Conservation (phyloP, 2,888 invertebrate species). For the Heliconius charithonia region DNA sequence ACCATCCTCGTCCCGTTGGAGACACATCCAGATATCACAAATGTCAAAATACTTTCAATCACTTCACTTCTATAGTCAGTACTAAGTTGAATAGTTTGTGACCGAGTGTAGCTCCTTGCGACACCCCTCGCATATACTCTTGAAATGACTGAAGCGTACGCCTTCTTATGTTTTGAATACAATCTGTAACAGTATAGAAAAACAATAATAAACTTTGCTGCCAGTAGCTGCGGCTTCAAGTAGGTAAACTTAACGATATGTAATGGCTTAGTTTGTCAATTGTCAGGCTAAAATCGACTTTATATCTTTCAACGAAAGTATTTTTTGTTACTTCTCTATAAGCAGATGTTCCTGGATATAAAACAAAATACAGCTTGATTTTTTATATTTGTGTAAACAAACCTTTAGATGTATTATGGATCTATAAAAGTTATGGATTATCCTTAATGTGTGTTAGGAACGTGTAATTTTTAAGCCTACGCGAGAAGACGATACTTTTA, state of each 20-base stretch:
- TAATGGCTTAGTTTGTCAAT: constrained; percentile 34
- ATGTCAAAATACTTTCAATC: constrained; percentile 44
- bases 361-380: constrained; percentile 46
- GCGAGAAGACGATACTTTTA: background rate
- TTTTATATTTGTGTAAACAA: constrained; percentile 48
- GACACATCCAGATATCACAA: constrained; percentile 78
- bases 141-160: constrained; percentile 67
- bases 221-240: constrained; percentile 58
- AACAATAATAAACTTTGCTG: constrained; percentile 78
- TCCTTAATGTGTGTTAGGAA: background rate
- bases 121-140: constrained; percentile 66
- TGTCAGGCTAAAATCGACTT: constrained; percentile 31
- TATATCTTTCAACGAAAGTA: constrained; percentile 23
- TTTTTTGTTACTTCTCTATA: constrained; percentile 11
- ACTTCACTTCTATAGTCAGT: constrained; percentile 57
- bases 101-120: constrained; percentile 64
- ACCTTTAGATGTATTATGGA: constrained; percentile 39
- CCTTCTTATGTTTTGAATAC: constrained; percentile 78
- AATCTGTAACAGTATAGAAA: constrained; percentile 81
- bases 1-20: constrained; percentile 75
- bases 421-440: constrained; percentile 22
- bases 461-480: background rate
- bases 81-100: constrained; percentile 52
- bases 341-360: constrained; percentile 46
- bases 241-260: constrained; percentile 42